phyloP scores from a whole-genome alignment of 2,797 vertebrate genomes.

The Vireo griseus region DNA sequence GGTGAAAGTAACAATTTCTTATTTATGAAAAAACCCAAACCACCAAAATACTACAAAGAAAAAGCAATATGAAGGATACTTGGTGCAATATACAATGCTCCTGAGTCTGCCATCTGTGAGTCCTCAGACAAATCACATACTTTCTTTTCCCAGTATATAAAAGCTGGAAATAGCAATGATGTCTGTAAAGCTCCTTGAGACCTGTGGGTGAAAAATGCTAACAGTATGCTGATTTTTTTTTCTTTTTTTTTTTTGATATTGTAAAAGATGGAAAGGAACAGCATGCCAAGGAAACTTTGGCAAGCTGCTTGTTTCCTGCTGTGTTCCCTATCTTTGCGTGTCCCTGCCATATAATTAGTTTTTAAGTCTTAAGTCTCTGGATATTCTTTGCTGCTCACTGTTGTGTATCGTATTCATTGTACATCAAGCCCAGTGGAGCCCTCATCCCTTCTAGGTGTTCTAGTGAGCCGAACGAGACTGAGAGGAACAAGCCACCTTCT shows the following conservation, averaged over 20 bases:
- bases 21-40: neutral
- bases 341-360: neutral
- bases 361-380: neutral
- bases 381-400: neutral
- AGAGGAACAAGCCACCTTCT: neutral
- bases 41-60: neutral
- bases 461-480: neutral
- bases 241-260: neutral
- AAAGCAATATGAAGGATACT: neutral
- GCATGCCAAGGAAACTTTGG: neutral
- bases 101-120: neutral
- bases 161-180: neutral
- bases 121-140: neutral
- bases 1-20: neutral
- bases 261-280: neutral
- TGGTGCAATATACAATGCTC: neutral
- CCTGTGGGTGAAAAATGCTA: neutral
- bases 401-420: neutral
- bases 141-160: neutral
- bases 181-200: neutral
- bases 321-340: neutral
- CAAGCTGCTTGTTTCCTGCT: neutral
- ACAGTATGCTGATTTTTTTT: neutral
- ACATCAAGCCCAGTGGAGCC: neutral
- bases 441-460: neutral